Evolutionary conservation across 2,797 vertebrate genomes (phyloP).

Genomic region (Propithecus perrieri): DNA sequence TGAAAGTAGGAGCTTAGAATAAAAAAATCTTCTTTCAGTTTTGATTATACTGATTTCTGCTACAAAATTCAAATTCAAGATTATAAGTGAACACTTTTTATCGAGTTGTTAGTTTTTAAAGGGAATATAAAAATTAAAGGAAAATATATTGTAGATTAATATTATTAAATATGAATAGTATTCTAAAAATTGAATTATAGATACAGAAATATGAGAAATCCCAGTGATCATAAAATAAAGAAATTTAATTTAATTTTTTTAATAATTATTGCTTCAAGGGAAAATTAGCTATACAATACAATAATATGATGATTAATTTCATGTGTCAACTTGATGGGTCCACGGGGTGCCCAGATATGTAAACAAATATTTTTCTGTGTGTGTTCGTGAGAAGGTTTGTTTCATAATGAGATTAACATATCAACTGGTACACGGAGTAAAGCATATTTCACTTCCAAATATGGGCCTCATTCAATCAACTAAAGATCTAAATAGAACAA

Average conservation of each 20-base stretch:
- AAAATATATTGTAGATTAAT: not conserved
- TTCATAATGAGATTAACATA: not conserved
- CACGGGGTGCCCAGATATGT: not conserved
- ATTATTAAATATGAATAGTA: not conserved
- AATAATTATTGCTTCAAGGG: not conserved
- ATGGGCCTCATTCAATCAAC: not conserved
- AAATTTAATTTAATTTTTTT: not conserved
- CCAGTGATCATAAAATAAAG: not conserved
- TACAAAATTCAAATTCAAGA: not conserved
- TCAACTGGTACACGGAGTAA: not conserved
- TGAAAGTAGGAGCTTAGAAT: not conserved
- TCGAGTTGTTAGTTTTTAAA: not conserved
- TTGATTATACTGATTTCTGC: not conserved
- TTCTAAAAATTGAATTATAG: not conserved
- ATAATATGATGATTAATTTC: not conserved
- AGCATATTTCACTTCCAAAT: not conserved
- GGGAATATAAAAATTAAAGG: not conserved
- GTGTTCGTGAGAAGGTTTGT: not conserved
- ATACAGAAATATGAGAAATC: not conserved
- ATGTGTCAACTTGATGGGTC: not conserved
- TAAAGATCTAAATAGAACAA: not conserved
- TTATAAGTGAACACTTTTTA: not conserved
- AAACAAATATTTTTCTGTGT: not conserved
- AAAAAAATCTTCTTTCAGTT: not conserved
- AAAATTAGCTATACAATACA: not conserved